Evolutionary conservation across 2,797 vertebrate genomes (phyloP), one percentile per base, ranked within the genome.

Genomic region (Pogonophryne albipinna): DNA sequence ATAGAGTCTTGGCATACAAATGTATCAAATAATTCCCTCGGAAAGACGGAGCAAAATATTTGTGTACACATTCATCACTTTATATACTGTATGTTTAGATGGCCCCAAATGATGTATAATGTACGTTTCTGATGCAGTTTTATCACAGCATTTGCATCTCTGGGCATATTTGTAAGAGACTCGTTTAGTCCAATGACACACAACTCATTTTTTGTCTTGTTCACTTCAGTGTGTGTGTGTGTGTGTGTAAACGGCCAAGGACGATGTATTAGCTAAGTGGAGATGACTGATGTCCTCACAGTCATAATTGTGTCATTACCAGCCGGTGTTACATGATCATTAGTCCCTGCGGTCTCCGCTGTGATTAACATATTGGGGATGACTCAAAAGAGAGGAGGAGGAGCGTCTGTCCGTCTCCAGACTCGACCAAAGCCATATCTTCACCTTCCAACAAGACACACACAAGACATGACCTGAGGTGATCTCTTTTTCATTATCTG

Each of bases 301-400:
- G 59, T 89, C 74, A 89, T 89, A 90, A 90, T 83, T 81, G 79
- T 91, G 87, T 87, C 88, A 91, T 92, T 91, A 90, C 80, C 85
- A 82, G 80, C 84, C 84, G 69, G 90, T 86, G 86, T 90, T 89
- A 92, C 80, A 87, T 79, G 82, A 89, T 90, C 84, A 90, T 91
- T 87, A 89, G 87, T 89, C 86, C 82, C 83, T 71, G 74, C 47
- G n/a, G 85, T 73, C 78, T 81, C 67, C 15, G 68, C 78, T 80
- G 73, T 90, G 90, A 92, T 93, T 89, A 93, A 83, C 51, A 4
- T 59, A 83, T 75, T 69, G 71, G 71, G 70, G 63, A 67, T 65
- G 80, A 82, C 82, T 81, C 78, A 85, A 70, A 38, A 38, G 73
- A 72, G 77, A 85, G 66, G 68, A 72, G 14, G 76, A 75, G 59